Conservation (phyloP, 2,113 vertebrate species). For the Andinoacara biseriatus region DNA sequence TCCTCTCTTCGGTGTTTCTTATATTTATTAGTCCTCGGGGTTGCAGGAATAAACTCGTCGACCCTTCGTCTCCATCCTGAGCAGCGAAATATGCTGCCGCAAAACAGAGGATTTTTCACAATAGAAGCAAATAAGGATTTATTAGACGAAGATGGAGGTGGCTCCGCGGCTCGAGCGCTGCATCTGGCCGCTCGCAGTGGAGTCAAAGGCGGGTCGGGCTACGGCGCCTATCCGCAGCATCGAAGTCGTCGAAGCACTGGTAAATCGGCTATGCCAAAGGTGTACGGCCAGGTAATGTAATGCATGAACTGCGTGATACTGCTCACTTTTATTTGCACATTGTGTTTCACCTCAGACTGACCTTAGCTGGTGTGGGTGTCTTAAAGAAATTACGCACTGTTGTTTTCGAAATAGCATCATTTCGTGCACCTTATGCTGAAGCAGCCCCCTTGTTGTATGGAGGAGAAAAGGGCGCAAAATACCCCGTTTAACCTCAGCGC, state of each 20-base stretch:
- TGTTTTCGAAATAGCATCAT: constrained; percentile 30
- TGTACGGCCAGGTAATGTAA: constrained; percentile 81
- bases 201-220: constrained; percentile 54
- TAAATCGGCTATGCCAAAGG: constrained; percentile 74
- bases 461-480: not conserved
- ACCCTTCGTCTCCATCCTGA: constrained; percentile 70
- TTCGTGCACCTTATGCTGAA: constrained; percentile 24
- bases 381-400: constrained; percentile 19
- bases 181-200: constrained; percentile 56
- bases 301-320: not conserved
- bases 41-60: constrained; percentile 55
- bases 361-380: constrained; percentile 24
- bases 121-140: constrained; percentile 55
- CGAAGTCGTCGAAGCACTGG: constrained; percentile 73
- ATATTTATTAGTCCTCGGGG: constrained; percentile 57
- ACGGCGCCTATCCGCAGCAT: constrained; percentile 50
- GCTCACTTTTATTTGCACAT: not conserved
- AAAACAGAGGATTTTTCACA: constrained; percentile 73
- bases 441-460: not conserved
- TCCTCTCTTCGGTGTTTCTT: constrained; percentile 55
- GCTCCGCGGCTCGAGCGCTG: constrained; percentile 59
- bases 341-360: constrained; percentile 28
- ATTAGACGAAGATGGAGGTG: constrained; percentile 56
- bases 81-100: constrained; percentile 66
- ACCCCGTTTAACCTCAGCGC: not conserved